Percentiles rank a stretch among this genome's conserved stretches.
Conservation (phyloP, 1,140 invertebrate species). For the Scylla paramamosain region DNA sequence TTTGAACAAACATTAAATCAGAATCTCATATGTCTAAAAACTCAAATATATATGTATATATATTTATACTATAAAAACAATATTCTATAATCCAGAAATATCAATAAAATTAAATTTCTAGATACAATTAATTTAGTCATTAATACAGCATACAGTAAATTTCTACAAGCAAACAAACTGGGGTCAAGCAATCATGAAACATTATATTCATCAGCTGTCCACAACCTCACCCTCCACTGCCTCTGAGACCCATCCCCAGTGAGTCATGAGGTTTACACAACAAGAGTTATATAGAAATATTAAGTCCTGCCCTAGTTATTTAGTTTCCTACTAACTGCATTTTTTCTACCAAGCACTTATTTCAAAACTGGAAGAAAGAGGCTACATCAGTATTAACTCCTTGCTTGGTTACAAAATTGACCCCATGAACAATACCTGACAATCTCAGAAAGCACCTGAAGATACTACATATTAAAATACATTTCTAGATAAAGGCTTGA, state of each 20-base stretch:
- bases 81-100: not conserved
- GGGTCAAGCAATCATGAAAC: not conserved
- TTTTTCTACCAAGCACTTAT: too few species aligned
- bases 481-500: too few species aligned
- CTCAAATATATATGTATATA: too few species aligned
- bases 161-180: not conserved
- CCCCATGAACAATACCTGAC: too few species aligned
- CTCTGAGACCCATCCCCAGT: not conserved
- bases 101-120: not conserved
- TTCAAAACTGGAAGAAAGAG: too few species aligned
- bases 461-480: too few species aligned
- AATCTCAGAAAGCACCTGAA: too few species aligned
- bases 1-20: not conserved
- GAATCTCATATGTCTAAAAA: not conserved
- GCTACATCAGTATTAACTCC: too few species aligned
- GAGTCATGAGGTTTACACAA: not conserved
- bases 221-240: not conserved
- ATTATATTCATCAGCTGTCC: not conserved
- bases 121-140: not conserved
- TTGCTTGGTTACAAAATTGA: too few species aligned
- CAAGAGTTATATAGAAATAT: too few species aligned
- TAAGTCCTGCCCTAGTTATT: too few species aligned
- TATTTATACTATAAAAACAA: not conserved
- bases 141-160: not conserved
- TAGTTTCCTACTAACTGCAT: too few species aligned